These are phyloP conservation scores for Cerastis rubricosa DNA, from an alignment of 2,888 invertebrate species.

Conservation along the genomic window DNA sequence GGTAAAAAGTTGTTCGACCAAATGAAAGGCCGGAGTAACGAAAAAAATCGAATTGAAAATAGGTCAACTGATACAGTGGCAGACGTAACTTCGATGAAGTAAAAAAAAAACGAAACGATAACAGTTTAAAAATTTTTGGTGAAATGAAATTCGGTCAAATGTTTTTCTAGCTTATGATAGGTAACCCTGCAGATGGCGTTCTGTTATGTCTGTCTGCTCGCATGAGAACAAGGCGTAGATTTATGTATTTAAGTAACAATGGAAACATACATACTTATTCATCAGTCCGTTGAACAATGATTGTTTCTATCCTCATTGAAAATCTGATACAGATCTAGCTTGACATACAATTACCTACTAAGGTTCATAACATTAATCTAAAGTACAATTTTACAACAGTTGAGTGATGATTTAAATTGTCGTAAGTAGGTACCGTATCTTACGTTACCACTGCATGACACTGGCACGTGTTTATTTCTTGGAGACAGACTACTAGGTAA, in stretches of 20 bases:
- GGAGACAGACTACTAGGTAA: background rate
- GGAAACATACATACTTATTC: background rate
- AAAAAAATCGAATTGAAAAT: too few species aligned
- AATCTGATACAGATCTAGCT: background rate
- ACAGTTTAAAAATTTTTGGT: too few species aligned
- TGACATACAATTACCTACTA: background rate
- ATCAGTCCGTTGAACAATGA: background rate
- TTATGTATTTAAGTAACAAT: background rate
- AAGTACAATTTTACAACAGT: background rate
- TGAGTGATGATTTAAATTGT: slow-evolving; percentile 2
- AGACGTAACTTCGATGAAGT: too few species aligned
- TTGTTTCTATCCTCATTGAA: background rate
- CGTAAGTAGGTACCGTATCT: background rate
- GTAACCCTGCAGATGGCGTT: background rate
- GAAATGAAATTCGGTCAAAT: too few species aligned
- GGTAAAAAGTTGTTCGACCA: too few species aligned
- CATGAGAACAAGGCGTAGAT: background rate
- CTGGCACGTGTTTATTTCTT: slow-evolving; percentile 4
- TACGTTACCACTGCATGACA: slow-evolving; percentile 1
- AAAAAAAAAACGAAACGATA: too few species aligned
- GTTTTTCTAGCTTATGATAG: too few species aligned
- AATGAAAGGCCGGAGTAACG: too few species aligned
- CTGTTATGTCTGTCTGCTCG: background rate
- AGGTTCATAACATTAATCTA: background rate
- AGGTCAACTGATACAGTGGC: too few species aligned